Percentiles rank a stretch among this genome's conserved stretches.
Evolutionary conservation across 2,113 vertebrate species (phyloP).

Genomic region (Ginglymostoma cirratum): DNA sequence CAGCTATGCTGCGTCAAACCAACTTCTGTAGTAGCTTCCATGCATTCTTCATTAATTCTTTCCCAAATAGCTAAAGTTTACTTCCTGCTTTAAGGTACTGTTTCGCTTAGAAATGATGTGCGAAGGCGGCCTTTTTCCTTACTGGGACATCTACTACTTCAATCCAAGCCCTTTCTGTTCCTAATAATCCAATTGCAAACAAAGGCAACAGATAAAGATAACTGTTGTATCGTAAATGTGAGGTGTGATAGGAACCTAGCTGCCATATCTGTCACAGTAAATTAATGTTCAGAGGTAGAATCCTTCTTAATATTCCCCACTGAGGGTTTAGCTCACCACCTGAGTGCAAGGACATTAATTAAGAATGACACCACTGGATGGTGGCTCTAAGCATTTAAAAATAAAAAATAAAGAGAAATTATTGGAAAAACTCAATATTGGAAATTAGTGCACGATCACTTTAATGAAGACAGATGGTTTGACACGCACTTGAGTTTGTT

Average conservation of each 20-base stretch:
- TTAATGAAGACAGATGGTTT: conserved; percentile 28
- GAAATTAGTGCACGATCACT: background rate
- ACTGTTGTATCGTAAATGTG: background rate
- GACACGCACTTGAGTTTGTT: background rate
- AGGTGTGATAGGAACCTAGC: background rate
- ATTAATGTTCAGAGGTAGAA: conserved; percentile 33
- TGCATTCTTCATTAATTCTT: background rate
- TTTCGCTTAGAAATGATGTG: background rate
- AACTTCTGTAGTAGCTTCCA: background rate
- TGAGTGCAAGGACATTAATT: background rate
- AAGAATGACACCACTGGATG: conserved; percentile 5
- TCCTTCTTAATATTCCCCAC: conserved; percentile 29
- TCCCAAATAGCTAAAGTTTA: background rate
- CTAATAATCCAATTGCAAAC: background rate
- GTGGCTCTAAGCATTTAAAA: background rate
- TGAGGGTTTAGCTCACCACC: background rate
- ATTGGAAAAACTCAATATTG: background rate
- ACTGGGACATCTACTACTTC: background rate
- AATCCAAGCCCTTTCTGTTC: background rate
- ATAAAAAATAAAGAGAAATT: background rate
- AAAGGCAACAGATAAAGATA: background rate
- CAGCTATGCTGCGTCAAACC: background rate
- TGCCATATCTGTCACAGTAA: conserved; percentile 26
- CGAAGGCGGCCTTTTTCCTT: too few species aligned
- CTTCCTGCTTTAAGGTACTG: background rate